Base-by-base conservation (phyloP, 2,113 vertebrate genomes). In the Todiramphus saurophagus region DNA sequence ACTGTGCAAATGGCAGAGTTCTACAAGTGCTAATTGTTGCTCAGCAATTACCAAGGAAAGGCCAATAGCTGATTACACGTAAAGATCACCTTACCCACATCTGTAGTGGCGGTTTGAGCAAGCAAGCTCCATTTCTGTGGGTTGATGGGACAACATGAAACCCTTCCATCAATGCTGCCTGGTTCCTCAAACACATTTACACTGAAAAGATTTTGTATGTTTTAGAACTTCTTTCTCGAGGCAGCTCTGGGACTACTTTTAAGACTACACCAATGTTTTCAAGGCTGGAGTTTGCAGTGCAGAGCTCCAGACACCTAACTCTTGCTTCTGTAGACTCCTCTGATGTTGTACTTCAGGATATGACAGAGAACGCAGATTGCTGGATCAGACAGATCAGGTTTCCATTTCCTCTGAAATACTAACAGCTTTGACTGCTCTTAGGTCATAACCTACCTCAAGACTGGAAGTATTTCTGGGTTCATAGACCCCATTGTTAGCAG, bases 1-100 rank as follows among this genome's bases (percentile, higher is more conserved):
- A 18, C 63, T 90, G 72, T 94, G 64, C 60, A 94, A 86, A 68
- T 83, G 41, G 28, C 16, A 53, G 89, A 85, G 73, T 82, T 78
- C 39, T 28, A 37, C 10, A 93, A 76, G 81, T 89, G 80, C 39
- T 95, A 75, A 90, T 87, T 94, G 79, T 93, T 89, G 50, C 37
- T 84, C 75, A 66, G 64, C 41, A 79, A 24, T 77, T 39, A 87
- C 84, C 82, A 58, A 87, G 64, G 72, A 35, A 72, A 78, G 69
- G 41, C 53, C 73, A 90, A 11, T 24, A 64, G 21, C 51, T 95
- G 64, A 50, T 33, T 50, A 7, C 12, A 69, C 28, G 2, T 48
- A 27, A 44, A 82, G 48, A 75, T 64, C 43, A 31, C 50, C n/a
- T 80, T 91, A 76, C 19, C 55, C 31, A 37, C 33, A 64, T 5